Evolutionary conservation across 1,140 invertebrate genomes (phyloP), one percentile per base, ranked within the genome.

Genomic region (Drosophila funebris): DNA sequence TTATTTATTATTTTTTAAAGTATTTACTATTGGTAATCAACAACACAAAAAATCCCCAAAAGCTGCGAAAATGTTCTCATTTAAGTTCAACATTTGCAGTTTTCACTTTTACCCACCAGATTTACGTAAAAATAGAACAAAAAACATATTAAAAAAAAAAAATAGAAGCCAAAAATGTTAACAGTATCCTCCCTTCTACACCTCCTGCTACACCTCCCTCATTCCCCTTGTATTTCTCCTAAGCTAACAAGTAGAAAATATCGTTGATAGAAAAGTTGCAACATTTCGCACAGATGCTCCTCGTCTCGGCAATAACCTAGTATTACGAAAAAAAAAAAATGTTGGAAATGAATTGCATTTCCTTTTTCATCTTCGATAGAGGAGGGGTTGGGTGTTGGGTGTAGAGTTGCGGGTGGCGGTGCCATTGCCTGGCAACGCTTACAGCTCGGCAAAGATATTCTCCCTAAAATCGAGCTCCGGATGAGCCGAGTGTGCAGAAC

Each of bases 401-500:
- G n/a, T n/a, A 16, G 3, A 20, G 41, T 14, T 5, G 9, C 1
- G n/a, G 58, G 2, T 9, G 14, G 24, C 16, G 36, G 13, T 8
- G 18, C 16, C 16, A 36, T 24, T 44, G 24, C 5, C 4, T 52
- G 53, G 48, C 4, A 9, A 5, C 20, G 20, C 43, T 91, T 87
- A 91, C 44, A 91, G 72, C 58, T 91, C 90, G 6, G 90, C 90
- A 16, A 91, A 91, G 5, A 91, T 90, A 36, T 91, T 91, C 71
- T 91, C 90, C 85, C 90, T 89, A 13, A 91, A 91, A 29, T 91
- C 90, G 41, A 91, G 52, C 36, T 91, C 90, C 16, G 90, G 90
- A 78, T 91, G 90, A 11, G 88, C 83, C 14, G 90, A 91, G 18
- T 91, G 90, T 6, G 75, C 31, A 0, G 90, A 90, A 20, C 80